Evolutionary conservation across 1,140 invertebrate species (phyloP).

Genomic region (Mizuhopecten yessoensis): DNA sequence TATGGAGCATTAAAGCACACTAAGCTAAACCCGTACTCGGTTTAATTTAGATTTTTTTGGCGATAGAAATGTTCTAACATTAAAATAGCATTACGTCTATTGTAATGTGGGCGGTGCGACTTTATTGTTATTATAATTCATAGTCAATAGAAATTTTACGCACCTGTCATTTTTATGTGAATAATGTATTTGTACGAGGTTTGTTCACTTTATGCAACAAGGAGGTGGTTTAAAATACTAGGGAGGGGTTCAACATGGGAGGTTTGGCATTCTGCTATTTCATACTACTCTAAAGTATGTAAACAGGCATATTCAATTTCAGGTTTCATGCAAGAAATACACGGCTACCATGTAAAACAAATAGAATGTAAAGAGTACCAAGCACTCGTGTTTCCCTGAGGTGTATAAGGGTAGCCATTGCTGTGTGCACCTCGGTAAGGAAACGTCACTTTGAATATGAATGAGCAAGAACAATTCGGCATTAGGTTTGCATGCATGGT

Average conservation of each 20-base stretch:
- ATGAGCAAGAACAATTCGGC: constrained; percentile 12
- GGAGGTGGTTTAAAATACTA: background rate
- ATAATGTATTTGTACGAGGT: constrained; percentile 38
- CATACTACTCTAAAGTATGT: background rate
- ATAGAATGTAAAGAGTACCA: background rate
- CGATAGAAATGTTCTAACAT: constrained; percentile 25
- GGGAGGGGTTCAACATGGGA: constrained; percentile 14
- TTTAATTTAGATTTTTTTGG: constrained; percentile 28
- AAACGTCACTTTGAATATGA: constrained; percentile 16
- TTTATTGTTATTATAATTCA: constrained; percentile 7
- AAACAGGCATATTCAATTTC: background rate
- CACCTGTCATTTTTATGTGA: constrained; percentile 38
- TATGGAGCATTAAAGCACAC: background rate
- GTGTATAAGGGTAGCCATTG: background rate
- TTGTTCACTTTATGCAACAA: constrained; percentile 35
- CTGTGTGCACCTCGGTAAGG: background rate
- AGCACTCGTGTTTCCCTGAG: background rate
- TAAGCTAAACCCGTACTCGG: background rate
- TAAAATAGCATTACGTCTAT: constrained; percentile 35
- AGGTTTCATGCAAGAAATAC: background rate
- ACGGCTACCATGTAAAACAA: background rate
- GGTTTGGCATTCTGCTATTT: background rate
- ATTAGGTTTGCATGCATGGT: background rate
- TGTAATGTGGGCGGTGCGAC: background rate
- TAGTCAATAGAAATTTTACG: background rate